phyloP scores from a whole-genome alignment of 2,797 vertebrate genomes.

The Serranus cabrilla region DNA sequence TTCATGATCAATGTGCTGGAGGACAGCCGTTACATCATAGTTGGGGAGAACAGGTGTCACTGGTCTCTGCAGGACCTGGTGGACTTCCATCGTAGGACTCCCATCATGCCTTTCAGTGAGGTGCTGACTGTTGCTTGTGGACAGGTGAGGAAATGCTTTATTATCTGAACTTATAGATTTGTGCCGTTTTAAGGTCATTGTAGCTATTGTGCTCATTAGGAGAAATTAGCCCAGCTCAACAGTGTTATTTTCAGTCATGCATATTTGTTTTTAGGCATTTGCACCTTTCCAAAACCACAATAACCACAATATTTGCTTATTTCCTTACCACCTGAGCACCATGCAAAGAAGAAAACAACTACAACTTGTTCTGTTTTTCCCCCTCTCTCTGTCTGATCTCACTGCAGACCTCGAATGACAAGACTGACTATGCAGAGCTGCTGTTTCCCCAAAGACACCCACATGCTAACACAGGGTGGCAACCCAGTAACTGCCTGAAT shows the following conservation, averaged over 20 bases:
- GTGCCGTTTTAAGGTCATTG: neutral
- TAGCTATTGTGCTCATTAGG: neutral
- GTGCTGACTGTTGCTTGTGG: slow-evolving; percentile 85
- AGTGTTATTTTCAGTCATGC: neutral
- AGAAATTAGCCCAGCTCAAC: neutral
- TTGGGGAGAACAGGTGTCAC: slow-evolving; percentile 80
- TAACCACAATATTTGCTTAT: slow-evolving; percentile 21
- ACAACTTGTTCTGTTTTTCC: neutral
- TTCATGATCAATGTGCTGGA: slow-evolving; percentile 87
- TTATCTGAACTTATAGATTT: neutral
- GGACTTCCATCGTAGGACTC: slow-evolving; percentile 80
- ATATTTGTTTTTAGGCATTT: neutral
- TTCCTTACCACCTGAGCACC: neutral
- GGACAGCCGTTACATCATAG: slow-evolving; percentile 77
- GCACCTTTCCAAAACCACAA: neutral
- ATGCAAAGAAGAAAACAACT: slow-evolving; percentile 5
- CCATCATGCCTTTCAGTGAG: slow-evolving; percentile 81
- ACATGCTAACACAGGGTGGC: neutral
- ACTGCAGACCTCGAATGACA: slow-evolving; percentile 56
- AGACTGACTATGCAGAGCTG: slow-evolving; percentile 72
- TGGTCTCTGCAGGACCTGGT: slow-evolving; percentile 86
- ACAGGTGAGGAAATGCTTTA: slow-evolving; percentile 75
- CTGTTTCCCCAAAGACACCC: slow-evolving; percentile 60
- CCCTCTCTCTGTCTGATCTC: slow-evolving; percentile 18
- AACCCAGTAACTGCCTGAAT: slow-evolving; percentile 12